phyloP scores from a whole-genome alignment of 2,113 vertebrate genomes.

The Cathartes aura region DNA sequence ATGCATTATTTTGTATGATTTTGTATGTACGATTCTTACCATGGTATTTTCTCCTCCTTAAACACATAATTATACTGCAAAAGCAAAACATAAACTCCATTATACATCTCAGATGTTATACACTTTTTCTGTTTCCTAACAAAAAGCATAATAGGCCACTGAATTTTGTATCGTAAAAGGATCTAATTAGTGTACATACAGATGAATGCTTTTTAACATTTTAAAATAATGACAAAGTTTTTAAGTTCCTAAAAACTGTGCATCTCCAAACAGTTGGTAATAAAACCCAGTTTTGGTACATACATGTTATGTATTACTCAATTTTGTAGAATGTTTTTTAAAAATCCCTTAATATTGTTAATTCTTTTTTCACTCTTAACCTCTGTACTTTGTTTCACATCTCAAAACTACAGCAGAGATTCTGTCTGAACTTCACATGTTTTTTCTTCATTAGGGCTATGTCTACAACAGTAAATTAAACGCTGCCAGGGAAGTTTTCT shows the following conservation, averaged over 20 bases:
- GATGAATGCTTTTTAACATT: not conserved
- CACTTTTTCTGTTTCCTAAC: not conserved
- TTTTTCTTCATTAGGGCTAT: not conserved
- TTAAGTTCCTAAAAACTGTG: not conserved
- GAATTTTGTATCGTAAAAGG: not conserved
- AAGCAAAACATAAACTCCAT: not conserved
- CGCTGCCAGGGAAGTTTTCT: not conserved
- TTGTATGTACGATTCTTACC: conserved; percentile 33
- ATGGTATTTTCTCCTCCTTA: not conserved
- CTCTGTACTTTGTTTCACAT: not conserved
- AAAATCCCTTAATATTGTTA: not conserved
- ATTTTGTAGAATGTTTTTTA: not conserved
- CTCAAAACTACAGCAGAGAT: not conserved
- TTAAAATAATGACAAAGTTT: not conserved
- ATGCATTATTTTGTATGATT: not conserved
- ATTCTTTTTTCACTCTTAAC: not conserved
- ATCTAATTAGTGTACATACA: not conserved
- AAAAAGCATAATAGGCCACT: not conserved
- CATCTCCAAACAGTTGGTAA: not conserved
- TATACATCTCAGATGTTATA: not conserved
- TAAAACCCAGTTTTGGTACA: not conserved
- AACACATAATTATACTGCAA: conserved; percentile 23
- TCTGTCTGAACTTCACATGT: not conserved
- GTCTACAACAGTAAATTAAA: not conserved
- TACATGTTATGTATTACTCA: not conserved